Evolutionary conservation across 2,888 invertebrate species (phyloP).

Genomic region (Yponomeuta cagnagella): DNA sequence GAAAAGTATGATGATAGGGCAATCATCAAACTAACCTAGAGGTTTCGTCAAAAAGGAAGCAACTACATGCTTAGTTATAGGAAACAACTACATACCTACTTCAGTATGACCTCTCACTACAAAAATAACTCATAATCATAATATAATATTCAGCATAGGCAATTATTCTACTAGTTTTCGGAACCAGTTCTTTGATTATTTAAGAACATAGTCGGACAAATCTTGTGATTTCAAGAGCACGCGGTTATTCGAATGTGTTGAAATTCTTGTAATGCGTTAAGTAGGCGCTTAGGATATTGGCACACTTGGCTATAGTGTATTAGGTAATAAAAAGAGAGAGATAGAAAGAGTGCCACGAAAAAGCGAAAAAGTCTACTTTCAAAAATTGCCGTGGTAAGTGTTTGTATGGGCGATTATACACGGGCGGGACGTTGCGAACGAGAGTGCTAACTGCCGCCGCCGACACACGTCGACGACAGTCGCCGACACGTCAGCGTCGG

Average conservation of each 20-base stretch:
- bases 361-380: too few relatives aligned
- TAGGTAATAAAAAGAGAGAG: too few relatives aligned
- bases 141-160: slow-evolving; percentile 3
- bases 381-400: too few relatives aligned
- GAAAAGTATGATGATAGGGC: not conserved
- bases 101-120: not conserved
- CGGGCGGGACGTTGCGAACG: too few relatives aligned
- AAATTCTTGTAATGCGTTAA: not conserved
- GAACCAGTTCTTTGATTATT: slow-evolving; percentile 9
- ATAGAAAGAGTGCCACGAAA: too few relatives aligned
- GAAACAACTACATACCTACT: not conserved
- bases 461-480: too few relatives aligned
- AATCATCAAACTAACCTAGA: not conserved
- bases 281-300: slow-evolving; percentile 1
- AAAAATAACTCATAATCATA: slow-evolving; percentile 1
- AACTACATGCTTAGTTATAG: not conserved
- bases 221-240: slow-evolving; percentile 13
- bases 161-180: not conserved
- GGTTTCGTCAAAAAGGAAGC: not conserved
- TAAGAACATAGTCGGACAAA: not conserved
- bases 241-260: slow-evolving; percentile 4
- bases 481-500: too few relatives aligned
- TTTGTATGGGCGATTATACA: too few relatives aligned
- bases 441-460: too few relatives aligned
- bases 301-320: not conserved